phyloP scores from a whole-genome alignment of 1,140 invertebrate species.

The Zaprionus capensis region DNA sequence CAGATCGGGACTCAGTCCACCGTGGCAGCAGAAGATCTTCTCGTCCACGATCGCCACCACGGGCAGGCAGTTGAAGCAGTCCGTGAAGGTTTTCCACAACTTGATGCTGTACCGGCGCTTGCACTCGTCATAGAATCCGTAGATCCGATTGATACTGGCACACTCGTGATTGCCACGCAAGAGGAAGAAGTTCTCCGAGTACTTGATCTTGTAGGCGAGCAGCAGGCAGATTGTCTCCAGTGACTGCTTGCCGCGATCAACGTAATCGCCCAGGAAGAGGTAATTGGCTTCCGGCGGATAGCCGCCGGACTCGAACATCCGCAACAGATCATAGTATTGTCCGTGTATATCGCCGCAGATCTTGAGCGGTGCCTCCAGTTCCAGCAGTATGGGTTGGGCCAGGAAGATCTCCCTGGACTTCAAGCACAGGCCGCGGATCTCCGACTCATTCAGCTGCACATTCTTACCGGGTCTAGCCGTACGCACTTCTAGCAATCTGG shows the following conservation, averaged over 20 bases:
- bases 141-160: slow-evolving; percentile 96
- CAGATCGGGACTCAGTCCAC: slow-evolving; percentile 94
- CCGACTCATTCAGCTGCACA: slow-evolving; percentile 96
- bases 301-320: slow-evolving; percentile 99
- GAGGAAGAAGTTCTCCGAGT: slow-evolving; percentile 94
- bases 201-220: slow-evolving; percentile 97
- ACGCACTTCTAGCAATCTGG: slow-evolving; percentile 86
- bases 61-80: slow-evolving; percentile 99
- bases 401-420: slow-evolving; percentile 99
- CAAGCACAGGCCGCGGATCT: slow-evolving; percentile 97
- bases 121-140: slow-evolving; percentile 98
- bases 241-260: slow-evolving; percentile 93
- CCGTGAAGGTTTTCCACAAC: slow-evolving; percentile 99
- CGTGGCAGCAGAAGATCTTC: slow-evolving; percentile 99
- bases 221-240: slow-evolving; percentile 96
- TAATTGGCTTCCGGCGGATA: slow-evolving; percentile 99
- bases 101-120: slow-evolving; percentile 98
- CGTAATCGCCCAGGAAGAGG: slow-evolving; percentile 96
- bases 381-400: slow-evolving; percentile 98
- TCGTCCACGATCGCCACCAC: slow-evolving; percentile 98
- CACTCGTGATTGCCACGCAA: slow-evolving; percentile 93
- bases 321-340: slow-evolving; percentile 98
- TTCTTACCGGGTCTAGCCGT: slow-evolving; percentile 98
- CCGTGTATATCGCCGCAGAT: slow-evolving; percentile 99
- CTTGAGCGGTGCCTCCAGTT: slow-evolving; percentile 98